Evolutionary conservation across 1,140 invertebrate genomes (phyloP), one percentile per base, ranked within the genome.

Genomic region (Magallana ariakensis): DNA sequence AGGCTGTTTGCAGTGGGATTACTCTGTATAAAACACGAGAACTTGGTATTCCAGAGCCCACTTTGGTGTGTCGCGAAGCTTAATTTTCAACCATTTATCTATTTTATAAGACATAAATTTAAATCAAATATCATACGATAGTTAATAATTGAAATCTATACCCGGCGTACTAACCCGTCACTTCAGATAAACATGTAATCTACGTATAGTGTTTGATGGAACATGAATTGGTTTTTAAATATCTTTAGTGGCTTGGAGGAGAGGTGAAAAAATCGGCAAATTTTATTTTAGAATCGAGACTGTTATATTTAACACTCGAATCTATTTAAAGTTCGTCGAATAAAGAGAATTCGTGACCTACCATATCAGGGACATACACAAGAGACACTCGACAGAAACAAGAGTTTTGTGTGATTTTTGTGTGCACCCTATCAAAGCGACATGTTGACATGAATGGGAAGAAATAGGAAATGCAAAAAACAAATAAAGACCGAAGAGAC

Each of bases 101-200:
- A 75, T 75, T 75, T 75, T 75, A 75, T 75, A 75, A 75, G 66
- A 33, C 66, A 75, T 75, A 33, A 75, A 75, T 75, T 75, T 75
- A 75, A 75, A 75, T 75, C 66, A 75, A 75, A 75, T 75, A 75
- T 75, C 22, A 75, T 75, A 75, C 66, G 66, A 75, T 75, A 26
- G 19, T 75, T 75, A 75, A 75, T 75, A 75, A 26, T 75, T 22
- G 66, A 75, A 75, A 33, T 22, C 66, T 75, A 75, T 26, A 75
- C 66, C 11, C 33, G 26, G 7, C 66, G 66, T 75, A 75, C 66
- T 26, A 11, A 75, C 66, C 66, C 66, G 66, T 75, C 66, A 75
- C 66, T 33, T 75, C 66, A 33, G 66, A 75, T 75, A 75, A 75
- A 26, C 22, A 75, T 75, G 22, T 75, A 75, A 75, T 75, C 66